Evolutionary conservation across 2,888 invertebrate species (phyloP), one percentile per base, ranked within the genome.

Genomic region (Megalurothrips usitatus): DNA sequence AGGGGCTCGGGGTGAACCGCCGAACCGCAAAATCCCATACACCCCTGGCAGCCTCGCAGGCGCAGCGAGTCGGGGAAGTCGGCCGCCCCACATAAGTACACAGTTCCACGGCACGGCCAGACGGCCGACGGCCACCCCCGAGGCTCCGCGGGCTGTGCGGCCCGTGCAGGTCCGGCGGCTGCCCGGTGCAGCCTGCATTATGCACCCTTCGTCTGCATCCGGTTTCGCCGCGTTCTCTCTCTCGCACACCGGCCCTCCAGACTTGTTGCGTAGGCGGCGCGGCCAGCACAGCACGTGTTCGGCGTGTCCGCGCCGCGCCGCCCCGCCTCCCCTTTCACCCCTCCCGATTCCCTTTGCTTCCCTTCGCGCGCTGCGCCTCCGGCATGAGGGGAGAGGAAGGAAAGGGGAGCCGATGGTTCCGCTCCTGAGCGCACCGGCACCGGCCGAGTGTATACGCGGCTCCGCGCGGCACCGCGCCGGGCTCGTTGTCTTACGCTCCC

Each of bases 11-110:
- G 58, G 58, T 75, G 68, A 26, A 75, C 68, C 68, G 26, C 26
- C 26, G 68, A 75, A 75, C 68, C 68, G 68, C 68, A 26, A 75
- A 75, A 75, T 75, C 68, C 68, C 68, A 75, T 75, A 75, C 23
- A 43, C 34, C 34, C 34, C 34, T 43, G 14, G 14, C 52, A 58
- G 58, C 58, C 58, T 12, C 2, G 6, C 58, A 14, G 14, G 19
- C 52, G 14, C 58, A 58, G 34, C 34, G 34, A 43, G 14, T 17
- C 58, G 10, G 23, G 26, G 1, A 17, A 17, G 58, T 6, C 58
- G 58, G 58, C 14, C 52, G 52, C 58, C 19, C 58, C 58, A 58
- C 58, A 58, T 58, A 58, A 58, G 58, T 58, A 58, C 58, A 58
- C 58, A 58, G 58, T 19, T 43, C 6, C 34, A 43, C 34, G 6